Evolutionary conservation across 2,797 vertebrate genomes (phyloP).

Genomic region (Silurus lanzhouensis): DNA sequence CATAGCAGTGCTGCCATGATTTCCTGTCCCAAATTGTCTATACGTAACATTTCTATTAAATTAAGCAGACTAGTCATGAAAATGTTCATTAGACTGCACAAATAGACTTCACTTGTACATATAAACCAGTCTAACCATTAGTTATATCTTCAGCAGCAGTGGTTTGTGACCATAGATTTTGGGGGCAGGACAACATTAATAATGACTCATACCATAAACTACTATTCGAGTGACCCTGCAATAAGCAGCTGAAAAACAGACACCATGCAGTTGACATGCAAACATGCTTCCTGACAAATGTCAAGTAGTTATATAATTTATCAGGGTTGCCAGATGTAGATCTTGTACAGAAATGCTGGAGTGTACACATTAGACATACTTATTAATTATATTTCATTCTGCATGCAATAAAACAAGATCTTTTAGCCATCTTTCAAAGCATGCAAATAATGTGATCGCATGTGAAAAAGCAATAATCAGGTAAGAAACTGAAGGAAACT

Average conservation of each 20-base stretch:
- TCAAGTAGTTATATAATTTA: not conserved
- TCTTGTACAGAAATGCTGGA: not conserved
- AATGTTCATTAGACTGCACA: not conserved
- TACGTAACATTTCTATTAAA: not conserved
- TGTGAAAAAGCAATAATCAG: not conserved
- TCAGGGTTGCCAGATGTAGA: constrained; percentile 2
- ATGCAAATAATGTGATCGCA: not conserved
- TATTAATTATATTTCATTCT: not conserved
- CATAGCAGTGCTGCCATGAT: not conserved
- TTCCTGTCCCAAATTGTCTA: not conserved
- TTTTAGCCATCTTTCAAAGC: not conserved
- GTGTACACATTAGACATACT: not conserved
- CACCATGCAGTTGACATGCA: no score
- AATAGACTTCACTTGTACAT: not conserved
- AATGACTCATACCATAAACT: not conserved
- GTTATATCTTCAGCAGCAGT: not conserved
- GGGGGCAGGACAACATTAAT: not conserved
- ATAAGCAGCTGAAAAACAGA: no score
- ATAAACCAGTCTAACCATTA: not conserved
- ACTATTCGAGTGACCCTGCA: not conserved
- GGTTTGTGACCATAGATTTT: not conserved
- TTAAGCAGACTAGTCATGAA: not conserved
- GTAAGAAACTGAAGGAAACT: not conserved
- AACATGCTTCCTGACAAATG: not conserved
- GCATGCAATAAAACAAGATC: not conserved